Evolutionary conservation across 2,888 invertebrate genomes (phyloP).

Genomic region (Melikaiella ostensackeni): DNA sequence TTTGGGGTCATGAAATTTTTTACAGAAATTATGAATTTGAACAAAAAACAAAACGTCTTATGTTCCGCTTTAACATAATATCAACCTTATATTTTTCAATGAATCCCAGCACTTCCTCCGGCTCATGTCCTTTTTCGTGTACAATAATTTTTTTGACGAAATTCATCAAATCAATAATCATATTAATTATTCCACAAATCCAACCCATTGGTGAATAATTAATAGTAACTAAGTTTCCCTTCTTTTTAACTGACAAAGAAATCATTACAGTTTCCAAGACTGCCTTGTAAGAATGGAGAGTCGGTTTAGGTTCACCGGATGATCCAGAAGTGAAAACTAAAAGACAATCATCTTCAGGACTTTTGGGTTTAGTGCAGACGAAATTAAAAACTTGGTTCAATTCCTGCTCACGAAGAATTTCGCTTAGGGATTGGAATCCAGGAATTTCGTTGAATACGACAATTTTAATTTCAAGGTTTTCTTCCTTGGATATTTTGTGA

Average conservation of each 20-base stretch:
- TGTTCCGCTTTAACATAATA: background rate
- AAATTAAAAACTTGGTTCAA: slow-evolving; percentile 28
- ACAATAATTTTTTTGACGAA: slow-evolving; percentile 53
- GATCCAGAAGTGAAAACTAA: slow-evolving; percentile 62
- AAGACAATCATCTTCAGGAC: slow-evolving; percentile 49
- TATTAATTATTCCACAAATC: slow-evolving; percentile 51
- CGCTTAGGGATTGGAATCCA: slow-evolving; percentile 40
- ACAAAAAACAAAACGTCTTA: too few species aligned
- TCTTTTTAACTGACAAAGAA: background rate
- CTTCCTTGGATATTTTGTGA: slow-evolving; percentile 40
- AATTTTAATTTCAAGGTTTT: slow-evolving; percentile 45
- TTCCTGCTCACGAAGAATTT: background rate
- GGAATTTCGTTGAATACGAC: slow-evolving; percentile 45
- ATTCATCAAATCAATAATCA: slow-evolving; percentile 46
- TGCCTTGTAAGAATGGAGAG: slow-evolving; percentile 53
- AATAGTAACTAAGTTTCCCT: slow-evolving; percentile 45
- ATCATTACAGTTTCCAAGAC: slow-evolving; percentile 44
- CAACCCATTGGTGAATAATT: slow-evolving; percentile 58
- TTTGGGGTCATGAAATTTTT: too few species aligned
- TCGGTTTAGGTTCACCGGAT: slow-evolving; percentile 60
- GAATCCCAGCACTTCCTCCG: slow-evolving; percentile 18
- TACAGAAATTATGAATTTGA: too few species aligned
- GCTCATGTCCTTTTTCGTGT: slow-evolving; percentile 37
- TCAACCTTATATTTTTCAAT: slow-evolving; percentile 39
- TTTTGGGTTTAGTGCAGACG: slow-evolving; percentile 24